Base-by-base conservation (phyloP, 2,888 invertebrate genomes). In the Drosophila borealis region DNA sequence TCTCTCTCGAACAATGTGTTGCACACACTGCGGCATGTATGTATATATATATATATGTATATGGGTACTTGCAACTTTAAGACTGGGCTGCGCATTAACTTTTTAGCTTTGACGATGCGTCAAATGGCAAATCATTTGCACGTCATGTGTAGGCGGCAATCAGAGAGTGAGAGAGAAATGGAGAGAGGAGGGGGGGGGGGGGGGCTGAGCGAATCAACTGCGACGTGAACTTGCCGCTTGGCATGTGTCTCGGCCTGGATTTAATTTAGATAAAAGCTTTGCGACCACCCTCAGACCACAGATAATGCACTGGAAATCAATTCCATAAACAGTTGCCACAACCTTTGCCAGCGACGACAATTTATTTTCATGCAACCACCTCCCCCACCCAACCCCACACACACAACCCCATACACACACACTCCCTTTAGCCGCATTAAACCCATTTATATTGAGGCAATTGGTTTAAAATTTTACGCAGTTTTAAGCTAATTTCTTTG, bases 211-310 rank as follows among this genome's bases (percentile, higher is more conserved):
- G 33, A 61, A 53, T 41, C 39, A 14, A 44, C 57, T 55, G 59
- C 54, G 54, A 59, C 55, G 62, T 73, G 73, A 14, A 56, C 66
- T 44, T 72, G 50, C 56, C 67, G 46, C 64, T 51, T 41, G 45
- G 41, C 63, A 45, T 53, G 51, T 50, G 73, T 33, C 41, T 13
- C 19, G 14, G 41, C 13, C 34, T 63, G 89, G 88, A 87, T 87
- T 87, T 89, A 87, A 87, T 87, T 89, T 87, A 86, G 87, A 87
- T 87, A 87, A 87, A 87, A 87, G 87, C 81, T 81, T 89, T 78
- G 39, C 74, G 50, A 29, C 8, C 48, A 17, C 29, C 21, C 48
- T 6, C 41, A 21, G 53, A 19, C 17, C 11, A 36, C 56, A 50
- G 71, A 78, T 77, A 88, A 78, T 87, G 67, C 85, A 76, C 81